A percentile compares a stretch with the other conserved stretches of the same genome.
Evolutionary conservation across 2,797 vertebrate species (phyloP).

Genomic region (Tadarida brasiliensis): DNA sequence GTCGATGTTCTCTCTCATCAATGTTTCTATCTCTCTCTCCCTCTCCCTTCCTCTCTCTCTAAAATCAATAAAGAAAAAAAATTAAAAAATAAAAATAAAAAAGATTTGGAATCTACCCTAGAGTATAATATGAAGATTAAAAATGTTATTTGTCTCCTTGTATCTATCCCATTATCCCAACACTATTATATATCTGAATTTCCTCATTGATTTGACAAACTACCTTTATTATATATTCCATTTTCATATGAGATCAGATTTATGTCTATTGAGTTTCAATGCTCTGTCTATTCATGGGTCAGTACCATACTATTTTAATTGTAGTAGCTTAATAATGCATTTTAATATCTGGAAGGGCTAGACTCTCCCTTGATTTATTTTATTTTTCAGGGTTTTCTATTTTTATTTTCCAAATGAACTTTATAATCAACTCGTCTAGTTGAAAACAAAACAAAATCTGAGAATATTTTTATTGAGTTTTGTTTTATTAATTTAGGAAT

Average conservation of each 20-base stretch:
- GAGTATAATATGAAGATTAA: background rate
- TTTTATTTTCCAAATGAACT: background rate
- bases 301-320: conserved; percentile 1
- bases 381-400: background rate
- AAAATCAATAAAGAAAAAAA: no score
- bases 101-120: background rate
- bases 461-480: background rate
- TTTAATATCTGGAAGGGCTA: background rate
- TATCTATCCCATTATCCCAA: background rate
- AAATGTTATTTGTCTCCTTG: background rate
- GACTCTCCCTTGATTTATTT: background rate
- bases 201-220: background rate
- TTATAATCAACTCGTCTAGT: background rate
- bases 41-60: no score
- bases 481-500: background rate
- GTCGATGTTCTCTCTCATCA: no score
- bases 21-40: no score
- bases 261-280: background rate
- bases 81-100: no score
- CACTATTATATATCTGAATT: background rate
- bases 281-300: background rate
- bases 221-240: background rate
- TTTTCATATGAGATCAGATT: background rate
- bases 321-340: background rate
- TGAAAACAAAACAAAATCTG: background rate